Conservation (phyloP, 2,888 invertebrate genomes). For the Cephus spinipes region DNA sequence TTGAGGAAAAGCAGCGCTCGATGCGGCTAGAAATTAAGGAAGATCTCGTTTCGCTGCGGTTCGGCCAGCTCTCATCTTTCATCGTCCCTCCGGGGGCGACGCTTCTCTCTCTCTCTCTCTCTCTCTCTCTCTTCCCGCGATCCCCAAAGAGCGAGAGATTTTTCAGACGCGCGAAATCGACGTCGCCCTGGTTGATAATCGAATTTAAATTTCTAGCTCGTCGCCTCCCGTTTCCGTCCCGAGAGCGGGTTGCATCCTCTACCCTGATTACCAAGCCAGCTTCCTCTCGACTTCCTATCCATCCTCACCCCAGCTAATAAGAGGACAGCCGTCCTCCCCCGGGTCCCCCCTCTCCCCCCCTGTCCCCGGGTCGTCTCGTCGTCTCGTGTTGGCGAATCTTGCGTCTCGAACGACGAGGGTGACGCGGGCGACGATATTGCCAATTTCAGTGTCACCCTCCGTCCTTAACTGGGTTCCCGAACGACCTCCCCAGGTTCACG, state of each 20-base stretch:
- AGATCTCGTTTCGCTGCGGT: too few species aligned
- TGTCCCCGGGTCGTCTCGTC: conserved; percentile 6
- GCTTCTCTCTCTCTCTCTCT: too few species aligned
- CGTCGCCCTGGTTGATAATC: conserved; percentile 22
- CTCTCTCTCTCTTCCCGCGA: too few species aligned
- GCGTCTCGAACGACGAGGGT: conserved; percentile 3
- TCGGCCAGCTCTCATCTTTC: too few species aligned
- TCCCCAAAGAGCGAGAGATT: conserved; percentile 7
- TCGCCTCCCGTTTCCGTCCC: conserved; percentile 15
- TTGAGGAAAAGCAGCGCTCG: too few species aligned
- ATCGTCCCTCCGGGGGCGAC: too few species aligned
- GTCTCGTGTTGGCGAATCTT: conserved; percentile 8
- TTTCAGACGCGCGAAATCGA: background rate
- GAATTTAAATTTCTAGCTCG: conserved; percentile 30
- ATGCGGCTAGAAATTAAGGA: too few species aligned
- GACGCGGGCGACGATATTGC: conserved; percentile 49
- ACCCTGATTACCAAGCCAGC: too few species aligned
- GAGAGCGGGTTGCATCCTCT: background rate
- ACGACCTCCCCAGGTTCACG: background rate
- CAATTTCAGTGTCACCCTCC: conserved; percentile 59
- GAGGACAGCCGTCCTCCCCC: conserved; percentile 16
- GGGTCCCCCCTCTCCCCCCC: background rate
- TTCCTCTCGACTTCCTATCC: conserved; percentile 28
- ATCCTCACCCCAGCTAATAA: conserved; percentile 23
- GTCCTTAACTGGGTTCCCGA: conserved; percentile 33